These are phyloP conservation scores for Acromyrmex echinatior DNA, from an alignment of 1,140 invertebrate genomes.

Conservation along the genomic window DNA sequence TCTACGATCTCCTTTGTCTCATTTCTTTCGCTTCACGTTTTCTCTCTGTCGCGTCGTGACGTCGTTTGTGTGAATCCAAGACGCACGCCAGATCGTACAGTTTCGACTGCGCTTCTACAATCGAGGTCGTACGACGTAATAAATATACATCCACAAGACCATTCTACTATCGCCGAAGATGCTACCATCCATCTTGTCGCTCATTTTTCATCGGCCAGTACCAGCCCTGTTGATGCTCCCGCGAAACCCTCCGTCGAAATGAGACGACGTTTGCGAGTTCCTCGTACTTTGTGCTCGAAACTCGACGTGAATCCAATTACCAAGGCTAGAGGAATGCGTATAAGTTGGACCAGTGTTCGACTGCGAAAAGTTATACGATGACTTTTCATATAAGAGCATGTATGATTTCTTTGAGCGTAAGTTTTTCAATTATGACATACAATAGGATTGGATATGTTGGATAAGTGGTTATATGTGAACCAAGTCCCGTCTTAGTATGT, in stretches of 20 bases:
- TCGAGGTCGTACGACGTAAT: slow-evolving; percentile 71
- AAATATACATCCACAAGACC: slow-evolving; percentile 81
- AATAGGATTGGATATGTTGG: not conserved
- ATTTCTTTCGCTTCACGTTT: not conserved
- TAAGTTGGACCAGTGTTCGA: slow-evolving; percentile 40
- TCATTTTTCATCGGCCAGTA: slow-evolving; percentile 75
- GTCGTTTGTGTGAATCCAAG: slow-evolving; percentile 33
- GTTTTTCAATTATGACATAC: not conserved
- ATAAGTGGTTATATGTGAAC: too few relatives aligned
- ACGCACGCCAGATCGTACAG: not conserved
- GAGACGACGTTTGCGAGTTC: slow-evolving; percentile 57
- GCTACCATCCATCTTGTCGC: slow-evolving; percentile 79
- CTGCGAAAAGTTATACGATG: slow-evolving; percentile 15
- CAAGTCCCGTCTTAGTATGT: too few relatives aligned
- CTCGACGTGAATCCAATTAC: slow-evolving; percentile 55
- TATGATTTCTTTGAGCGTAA: not conserved
- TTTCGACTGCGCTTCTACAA: slow-evolving; percentile 42
- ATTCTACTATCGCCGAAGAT: slow-evolving; percentile 72
- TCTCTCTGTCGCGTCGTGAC: not conserved
- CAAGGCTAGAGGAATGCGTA: slow-evolving; percentile 18
- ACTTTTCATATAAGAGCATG: not conserved
- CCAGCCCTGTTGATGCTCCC: slow-evolving; percentile 43
- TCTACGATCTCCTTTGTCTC: slow-evolving; percentile 1
- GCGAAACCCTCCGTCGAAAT: slow-evolving; percentile 23
- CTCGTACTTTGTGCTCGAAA: slow-evolving; percentile 32